These are phyloP conservation scores for Cataglyphis hispanica DNA, from an alignment of 1,140 invertebrate species.

Conservation along the genomic window DNA sequence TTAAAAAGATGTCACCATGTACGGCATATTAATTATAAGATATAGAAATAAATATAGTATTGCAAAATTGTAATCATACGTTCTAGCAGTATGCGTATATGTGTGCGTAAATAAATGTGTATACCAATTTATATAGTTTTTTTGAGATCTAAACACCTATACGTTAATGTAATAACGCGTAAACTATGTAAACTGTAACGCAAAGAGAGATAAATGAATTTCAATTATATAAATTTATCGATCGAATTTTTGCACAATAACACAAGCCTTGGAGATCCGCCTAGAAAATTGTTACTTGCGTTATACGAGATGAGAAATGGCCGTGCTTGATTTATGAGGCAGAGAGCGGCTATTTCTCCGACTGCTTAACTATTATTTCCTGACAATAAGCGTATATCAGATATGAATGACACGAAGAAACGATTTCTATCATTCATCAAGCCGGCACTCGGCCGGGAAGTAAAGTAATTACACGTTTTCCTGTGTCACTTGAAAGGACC, in stretches of 20 bases:
- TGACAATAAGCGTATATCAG: constrained; percentile 77
- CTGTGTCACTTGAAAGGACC: constrained; percentile 73
- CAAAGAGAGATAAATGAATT: constrained; percentile 25
- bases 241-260: constrained; percentile 44
- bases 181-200: background rate
- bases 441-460: constrained; percentile 69
- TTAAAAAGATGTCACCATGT: background rate
- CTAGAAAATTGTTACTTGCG: constrained; percentile 57
- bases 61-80: background rate
- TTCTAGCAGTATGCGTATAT: too few relatives aligned
- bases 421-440: constrained; percentile 78
- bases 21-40: background rate
- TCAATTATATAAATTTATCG: constrained; percentile 54
- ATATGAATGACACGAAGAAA: constrained; percentile 75
- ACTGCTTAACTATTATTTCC: constrained; percentile 76
- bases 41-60: background rate
- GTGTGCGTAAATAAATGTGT: too few relatives aligned
- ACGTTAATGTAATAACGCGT: background rate
- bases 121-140: constrained; percentile 8
- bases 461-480: constrained; percentile 77
- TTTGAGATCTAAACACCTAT: background rate
- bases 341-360: constrained; percentile 71
- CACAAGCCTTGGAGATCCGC: constrained; percentile 44
- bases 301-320: constrained; percentile 52
- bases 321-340: constrained; percentile 72